Evolutionary conservation across 2,888 invertebrate genomes (phyloP), one percentile per base, ranked within the genome.

Genomic region (Macrophya alboannulata): DNA sequence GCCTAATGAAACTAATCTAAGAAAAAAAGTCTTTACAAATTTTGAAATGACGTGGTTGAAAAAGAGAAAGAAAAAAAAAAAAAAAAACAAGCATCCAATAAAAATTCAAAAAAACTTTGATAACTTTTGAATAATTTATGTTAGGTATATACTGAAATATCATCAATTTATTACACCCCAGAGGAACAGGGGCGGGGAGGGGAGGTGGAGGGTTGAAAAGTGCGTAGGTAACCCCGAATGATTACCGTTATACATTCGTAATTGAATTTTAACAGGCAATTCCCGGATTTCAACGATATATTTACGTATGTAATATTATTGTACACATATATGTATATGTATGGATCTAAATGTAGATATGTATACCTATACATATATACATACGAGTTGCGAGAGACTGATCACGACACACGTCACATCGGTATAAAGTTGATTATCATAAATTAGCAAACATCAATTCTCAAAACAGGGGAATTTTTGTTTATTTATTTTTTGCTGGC

Each of bases 221-320:
- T 68, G 15, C 68, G 21, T 72, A 15, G 31, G 31, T 31, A 31
- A 31, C 31, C 31, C 72, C 21, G 45, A 43, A 55, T n/a, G n/a
- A 55, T 55, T 55, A 17, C n/a, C 55, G 40, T n/a, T 40, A 37
- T 40, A 37, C 40, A n/a, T n/a, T 72, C n/a, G 37, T 72, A 43
- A 72, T 72, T 17, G 72, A 72, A 72, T 72, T 72, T 72, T 45
- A 45, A 72, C 37, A 72, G 45, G 45, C 72, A 31, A 31, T 31
- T 31, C 31, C n/a, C 72, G 31, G 68, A 40, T 12, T 72, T 45
- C 45, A n/a, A 72, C 43, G 72, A 72, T 72, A n/a, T 12, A 31
- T 31, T 31, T 31, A 1, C 31, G 31, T 31, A 31, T 31, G 31
- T 31, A n/a, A n/a, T 40, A 37, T 12, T 37, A 71, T 15, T 15